phyloP scores from a whole-genome alignment of 2,797 vertebrate genomes.

The Triplophysa yarkandensis region DNA sequence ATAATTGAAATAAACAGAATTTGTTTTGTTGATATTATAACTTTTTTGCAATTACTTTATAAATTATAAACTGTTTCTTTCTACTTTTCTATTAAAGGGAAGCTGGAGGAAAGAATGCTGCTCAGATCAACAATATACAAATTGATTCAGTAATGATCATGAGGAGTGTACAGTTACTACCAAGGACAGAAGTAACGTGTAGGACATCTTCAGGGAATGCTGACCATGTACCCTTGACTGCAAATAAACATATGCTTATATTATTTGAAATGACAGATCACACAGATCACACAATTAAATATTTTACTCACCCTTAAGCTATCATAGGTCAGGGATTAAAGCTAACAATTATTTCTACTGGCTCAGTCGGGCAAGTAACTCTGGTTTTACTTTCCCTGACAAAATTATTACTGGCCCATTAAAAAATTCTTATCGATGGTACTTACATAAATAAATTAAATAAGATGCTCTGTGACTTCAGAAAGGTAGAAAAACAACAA shows the following conservation, averaged over 20 bases:
- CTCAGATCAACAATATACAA: slow-evolving; percentile 2
- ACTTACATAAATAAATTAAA: no score
- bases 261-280: not conserved
- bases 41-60: no score
- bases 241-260: not conserved
- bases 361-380: no score
- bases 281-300: no score
- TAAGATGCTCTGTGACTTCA: no score
- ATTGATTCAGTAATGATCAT: not conserved
- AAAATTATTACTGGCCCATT: no score
- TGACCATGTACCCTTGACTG: not conserved
- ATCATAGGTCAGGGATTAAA: no score
- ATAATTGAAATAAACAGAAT: slow-evolving; percentile 24
- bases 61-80: not conserved
- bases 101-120: not conserved
- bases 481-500: no score
- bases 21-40: no score
- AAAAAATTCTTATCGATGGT: no score
- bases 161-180: not conserved
- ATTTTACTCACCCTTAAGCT: not conserved
- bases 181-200: slow-evolving; percentile 1
- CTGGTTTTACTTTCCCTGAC: no score
- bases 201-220: not conserved
- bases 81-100: not conserved
- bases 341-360: no score